phyloP scores from a whole-genome alignment of 2,113 vertebrate genomes.

The Meles meles region DNA sequence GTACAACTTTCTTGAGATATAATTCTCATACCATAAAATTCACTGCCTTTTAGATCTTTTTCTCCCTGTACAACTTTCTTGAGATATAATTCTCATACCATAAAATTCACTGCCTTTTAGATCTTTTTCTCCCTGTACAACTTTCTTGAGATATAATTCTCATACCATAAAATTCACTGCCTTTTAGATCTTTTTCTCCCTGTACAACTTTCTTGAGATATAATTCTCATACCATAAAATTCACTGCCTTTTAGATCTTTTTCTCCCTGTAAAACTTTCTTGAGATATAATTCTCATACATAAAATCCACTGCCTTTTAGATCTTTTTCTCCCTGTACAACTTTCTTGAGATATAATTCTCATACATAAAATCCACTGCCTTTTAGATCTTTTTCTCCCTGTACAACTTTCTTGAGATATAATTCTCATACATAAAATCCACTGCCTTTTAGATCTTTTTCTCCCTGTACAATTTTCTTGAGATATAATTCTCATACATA shows the following conservation, averaged over 20 bases:
- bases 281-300: neutral
- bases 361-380: neutral
- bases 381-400: neutral
- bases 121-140: neutral
- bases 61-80: neutral
- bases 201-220: neutral
- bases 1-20: neutral
- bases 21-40: neutral
- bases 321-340: neutral
- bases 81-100: neutral
- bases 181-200: neutral
- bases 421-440: neutral
- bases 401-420: neutral
- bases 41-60: conserved; percentile 6
- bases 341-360: neutral
- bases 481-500: neutral
- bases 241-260: conserved; percentile 2
- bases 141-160: neutral
- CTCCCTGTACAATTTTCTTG: neutral
- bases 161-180: neutral
- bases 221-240: neutral
- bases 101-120: neutral
- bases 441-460: conserved; percentile 8
- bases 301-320: neutral
- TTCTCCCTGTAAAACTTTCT: neutral